Evolutionary conservation across 2,888 invertebrate genomes (phyloP), one percentile per base, ranked within the genome.

Genomic region (Pachycephus smyrnensis): DNA sequence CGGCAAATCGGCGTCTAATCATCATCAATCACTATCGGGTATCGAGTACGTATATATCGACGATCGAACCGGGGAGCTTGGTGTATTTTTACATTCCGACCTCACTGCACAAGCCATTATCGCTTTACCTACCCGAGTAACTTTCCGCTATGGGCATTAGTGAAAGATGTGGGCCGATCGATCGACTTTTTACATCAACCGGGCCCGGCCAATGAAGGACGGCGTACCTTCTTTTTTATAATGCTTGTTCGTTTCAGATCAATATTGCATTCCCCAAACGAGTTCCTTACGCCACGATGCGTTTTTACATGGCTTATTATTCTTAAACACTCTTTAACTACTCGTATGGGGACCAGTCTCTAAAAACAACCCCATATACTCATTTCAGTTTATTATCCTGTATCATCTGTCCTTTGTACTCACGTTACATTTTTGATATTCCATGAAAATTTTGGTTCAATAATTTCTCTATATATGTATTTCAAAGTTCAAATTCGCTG

Each of bases 1-100:
- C 90, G 88, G 87, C 86, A 88, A 90, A 91, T 91, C 90, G 86
- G 82, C 84, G 86, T 88, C 90, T 91, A 90, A 91, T 91, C 89
- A 90, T 91, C 91, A 90, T 90, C 90, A 90, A 91, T 91, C 91
- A 90, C 89, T 86, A 88, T 88, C 86, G 85, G 81, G 86, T 84
- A 87, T 89, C 85, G 84, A 81, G 80, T 81, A 80, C 77, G 68
- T 78, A 80, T 78, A 73, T 76, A 75, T 76, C 74, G 74, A 75
- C 69, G 32, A 76, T 73, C 40, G 74, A 73, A 75, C 75, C 33
- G 76, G 75, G 77, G 77, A 79, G 71, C 76, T 37, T 77, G 40
- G 73, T 78, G 69, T 15, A 30, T 40, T 68, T 73, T 75, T 78
- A 68, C 12, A 55, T 35, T 71, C 71, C 69, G 75, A 73, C 31